Evolutionary conservation across 2,888 invertebrate genomes (phyloP), one percentile per base, ranked within the genome.

Genomic region (Cryptosula pallasiana): DNA sequence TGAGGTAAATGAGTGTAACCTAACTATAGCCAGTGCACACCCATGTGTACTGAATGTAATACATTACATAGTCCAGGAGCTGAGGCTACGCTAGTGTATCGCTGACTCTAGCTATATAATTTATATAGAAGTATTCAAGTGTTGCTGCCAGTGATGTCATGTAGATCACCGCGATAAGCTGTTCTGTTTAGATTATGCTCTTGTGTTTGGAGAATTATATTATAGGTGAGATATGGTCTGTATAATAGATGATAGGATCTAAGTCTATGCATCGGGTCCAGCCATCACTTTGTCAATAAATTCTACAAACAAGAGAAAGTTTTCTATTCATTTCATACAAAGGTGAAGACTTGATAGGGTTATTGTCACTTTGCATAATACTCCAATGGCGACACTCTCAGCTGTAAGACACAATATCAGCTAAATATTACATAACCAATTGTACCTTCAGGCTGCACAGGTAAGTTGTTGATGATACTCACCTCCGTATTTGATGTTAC

Each of bases 281-380:
- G 89, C 87, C 94, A 95, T 79, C 94, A 88, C 85, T 95, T 95
- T 34, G 94, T 95, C 72, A 94, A 94, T 73, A 94, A 94, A 72
- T 92, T 92, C 78, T 92, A 90, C 71, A 95, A 95, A 63, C 16
- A 5, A 55, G 9, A 55, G 23, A 13, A 55, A 55, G n/a, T n/a
- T 45, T 45, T 45, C 20, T 9, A 45, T 13, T 13, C 20, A 20
- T 20, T 45, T 45, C 45, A 13, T 13, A 45, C 20, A 20, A 45
- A 13, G 45, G 45, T 13, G 20, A 13, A 45, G 45, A 45, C 9
- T 20, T 45, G 45, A 45, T 45, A 13, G 20, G 9, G 45, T 45
- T 45, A 13, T 20, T 45, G n/a, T n/a, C n/a, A n/a, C n/a, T n/a
- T n/a, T n/a, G n/a, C n/a, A n/a, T n/a, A n/a, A n/a, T n/a, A n/a